phyloP scores from a whole-genome alignment of 2,797 vertebrate genomes.

The Miichthys miiuy region DNA sequence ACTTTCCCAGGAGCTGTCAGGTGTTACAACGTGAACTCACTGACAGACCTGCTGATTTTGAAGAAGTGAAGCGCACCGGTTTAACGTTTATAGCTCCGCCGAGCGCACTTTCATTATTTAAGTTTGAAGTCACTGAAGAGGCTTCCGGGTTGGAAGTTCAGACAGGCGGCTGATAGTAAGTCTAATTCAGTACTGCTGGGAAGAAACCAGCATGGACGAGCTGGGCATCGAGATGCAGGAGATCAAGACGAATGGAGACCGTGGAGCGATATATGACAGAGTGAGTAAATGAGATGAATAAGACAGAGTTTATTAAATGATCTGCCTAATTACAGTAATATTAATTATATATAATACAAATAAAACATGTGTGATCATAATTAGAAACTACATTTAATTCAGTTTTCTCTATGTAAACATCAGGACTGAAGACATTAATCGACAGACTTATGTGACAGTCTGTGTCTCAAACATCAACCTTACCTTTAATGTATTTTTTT shows the following conservation, averaged over 20 bases:
- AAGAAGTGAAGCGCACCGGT: no score
- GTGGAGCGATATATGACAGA: neutral
- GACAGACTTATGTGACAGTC: no score
- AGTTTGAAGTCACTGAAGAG: accelerated
- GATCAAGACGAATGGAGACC: neutral
- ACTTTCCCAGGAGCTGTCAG: neutral
- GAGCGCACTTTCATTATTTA: neutral
- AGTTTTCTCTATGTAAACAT: no score
- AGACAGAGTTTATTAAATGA: neutral
- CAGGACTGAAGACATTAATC: no score
- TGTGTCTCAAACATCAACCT: no score
- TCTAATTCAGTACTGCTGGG: neutral
- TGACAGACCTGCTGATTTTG: neutral
- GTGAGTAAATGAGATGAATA: conserved; percentile 30
- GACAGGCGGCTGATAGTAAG: accelerated
- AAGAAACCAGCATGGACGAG: neutral
- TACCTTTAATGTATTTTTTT: no score
- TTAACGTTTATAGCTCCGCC: no score
- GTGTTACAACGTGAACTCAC: neutral
- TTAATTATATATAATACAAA: neutral
- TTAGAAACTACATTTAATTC: no score
- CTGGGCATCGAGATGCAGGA: neutral
- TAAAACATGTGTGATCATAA: neutral
- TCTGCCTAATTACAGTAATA: neutral
- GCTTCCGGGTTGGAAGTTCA: conserved; percentile 49